A percentile compares a stretch with the other conserved stretches of the same genome.
Conservation (phyloP, 2,113 vertebrate species). For the Eretmochelys imbricata region DNA sequence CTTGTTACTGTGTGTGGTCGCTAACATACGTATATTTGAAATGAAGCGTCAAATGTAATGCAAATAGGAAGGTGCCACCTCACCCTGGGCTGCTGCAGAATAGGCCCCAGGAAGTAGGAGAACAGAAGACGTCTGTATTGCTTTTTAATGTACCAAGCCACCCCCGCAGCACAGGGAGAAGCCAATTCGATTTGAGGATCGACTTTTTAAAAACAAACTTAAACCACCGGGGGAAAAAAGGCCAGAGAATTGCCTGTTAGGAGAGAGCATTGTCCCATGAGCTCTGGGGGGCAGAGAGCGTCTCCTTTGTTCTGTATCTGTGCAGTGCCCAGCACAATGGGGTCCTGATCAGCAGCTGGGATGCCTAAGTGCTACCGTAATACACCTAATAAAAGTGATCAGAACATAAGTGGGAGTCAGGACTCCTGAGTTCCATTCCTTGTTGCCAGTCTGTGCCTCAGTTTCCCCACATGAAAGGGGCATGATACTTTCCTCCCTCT, state of each 20-base stretch:
- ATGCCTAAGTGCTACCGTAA: too few species aligned
- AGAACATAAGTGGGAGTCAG: background rate
- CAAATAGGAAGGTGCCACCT: background rate
- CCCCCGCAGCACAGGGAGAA: background rate
- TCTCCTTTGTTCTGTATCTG: background rate
- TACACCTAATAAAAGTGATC: too few species aligned
- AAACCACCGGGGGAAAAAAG: background rate
- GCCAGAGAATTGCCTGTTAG: background rate
- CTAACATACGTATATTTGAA: background rate
- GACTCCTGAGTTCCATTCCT: background rate
- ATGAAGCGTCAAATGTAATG: background rate
- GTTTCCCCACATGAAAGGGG: background rate
- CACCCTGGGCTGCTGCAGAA: background rate
- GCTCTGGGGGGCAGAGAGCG: background rate
- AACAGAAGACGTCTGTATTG: too few species aligned
- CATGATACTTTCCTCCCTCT: background rate
- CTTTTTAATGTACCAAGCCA: background rate
- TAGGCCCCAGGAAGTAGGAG: background rate
- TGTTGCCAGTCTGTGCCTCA: background rate
- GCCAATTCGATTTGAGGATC: background rate
- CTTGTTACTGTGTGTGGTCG: background rate
- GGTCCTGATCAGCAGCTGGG: background rate
- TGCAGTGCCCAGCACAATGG: background rate
- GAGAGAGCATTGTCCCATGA: background rate
- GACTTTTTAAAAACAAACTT: background rate